Evolutionary conservation across 2,888 invertebrate species (phyloP), one percentile per base, ranked within the genome.

Genomic region (Copidosoma aretas): DNA sequence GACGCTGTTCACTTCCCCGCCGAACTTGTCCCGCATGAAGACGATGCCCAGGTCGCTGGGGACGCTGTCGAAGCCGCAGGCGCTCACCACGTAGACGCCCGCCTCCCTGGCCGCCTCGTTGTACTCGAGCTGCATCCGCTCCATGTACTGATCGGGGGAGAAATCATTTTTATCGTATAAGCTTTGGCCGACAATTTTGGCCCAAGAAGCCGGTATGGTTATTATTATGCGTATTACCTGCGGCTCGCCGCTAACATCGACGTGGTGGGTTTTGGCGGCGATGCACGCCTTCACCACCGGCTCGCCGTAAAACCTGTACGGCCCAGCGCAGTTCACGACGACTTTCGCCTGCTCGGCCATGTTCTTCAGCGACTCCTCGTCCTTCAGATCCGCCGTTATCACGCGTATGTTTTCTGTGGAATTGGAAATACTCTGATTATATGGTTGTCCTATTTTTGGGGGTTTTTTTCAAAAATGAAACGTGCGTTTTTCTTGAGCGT

Each of bases 211-310:
- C 32, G 8, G 8, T 32, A 8, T 8, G 3, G 32, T 32, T 32
- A 8, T 3, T 5, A 32, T 32, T 32, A 32, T 32, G 8, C 32
- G 4, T 32, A 10, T 49, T 78, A 91, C 91, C 86, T 91, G 89
- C 0, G 97, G 93, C 82, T 98, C 98, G 10, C 97, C 98, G 78
- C 91, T 93, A 49, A 98, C 91, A 83, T 98, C 98, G 12, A 99
- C 90, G 79, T 97, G 93, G 85, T 94, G 91, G 0, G 97, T 89
- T 66, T 90, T 89, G 58, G 89, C 88, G 66, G 91, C 91, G 24
- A 96, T 87, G 75, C 90, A 97, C 0, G 97, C 96, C 76, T 90
- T 90, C 0, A 98, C 91, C 10, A 98, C 94, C 3, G 91, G 88
- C 81, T 97, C 96, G 0, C 98, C 98, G 84, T 89, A 93, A 79